phyloP scores from a whole-genome alignment of 2,888 invertebrate species.

The Heliconius ethilla region DNA sequence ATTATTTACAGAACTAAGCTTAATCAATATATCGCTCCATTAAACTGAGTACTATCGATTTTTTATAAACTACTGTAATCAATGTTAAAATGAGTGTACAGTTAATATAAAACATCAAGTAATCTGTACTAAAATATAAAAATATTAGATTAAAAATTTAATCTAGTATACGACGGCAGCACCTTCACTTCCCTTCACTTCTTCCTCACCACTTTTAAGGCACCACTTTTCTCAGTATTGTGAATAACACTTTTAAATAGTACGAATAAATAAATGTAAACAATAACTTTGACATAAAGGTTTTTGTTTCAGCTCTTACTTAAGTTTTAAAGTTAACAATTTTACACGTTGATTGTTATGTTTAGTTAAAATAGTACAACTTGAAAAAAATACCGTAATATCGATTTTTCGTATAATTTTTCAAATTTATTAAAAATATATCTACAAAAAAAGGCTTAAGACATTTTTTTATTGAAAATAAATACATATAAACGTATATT shows the following conservation, averaged over 20 bases:
- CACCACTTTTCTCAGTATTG: too few relatives aligned
- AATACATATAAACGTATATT: not conserved
- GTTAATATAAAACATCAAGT: not conserved
- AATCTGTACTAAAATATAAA: too few relatives aligned
- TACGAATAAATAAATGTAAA: too few relatives aligned
- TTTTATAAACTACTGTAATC: slow-evolving; percentile 15
- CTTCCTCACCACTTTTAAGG: too few relatives aligned
- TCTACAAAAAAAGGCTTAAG: too few relatives aligned
- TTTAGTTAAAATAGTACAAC: not conserved
- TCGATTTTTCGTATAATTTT: not conserved
- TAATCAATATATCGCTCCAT: slow-evolving; percentile 41
- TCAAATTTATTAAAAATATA: too few relatives aligned
- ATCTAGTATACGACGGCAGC: too few relatives aligned
- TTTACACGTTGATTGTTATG: not conserved
- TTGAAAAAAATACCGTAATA: not conserved
- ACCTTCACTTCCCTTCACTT: too few relatives aligned
- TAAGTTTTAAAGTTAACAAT: not conserved
- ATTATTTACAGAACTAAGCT: slow-evolving; percentile 32
- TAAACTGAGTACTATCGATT: slow-evolving; percentile 27
- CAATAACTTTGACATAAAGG: too few relatives aligned
- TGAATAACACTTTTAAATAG: too few relatives aligned
- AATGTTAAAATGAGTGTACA: slow-evolving; percentile 18
- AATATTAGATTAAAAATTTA: too few relatives aligned
- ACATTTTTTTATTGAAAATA: not conserved
- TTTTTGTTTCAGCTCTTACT: not conserved